Evolutionary conservation across 2,113 vertebrate species (phyloP).

Genomic region (Cyanoramphus novaezelandiae): DNA sequence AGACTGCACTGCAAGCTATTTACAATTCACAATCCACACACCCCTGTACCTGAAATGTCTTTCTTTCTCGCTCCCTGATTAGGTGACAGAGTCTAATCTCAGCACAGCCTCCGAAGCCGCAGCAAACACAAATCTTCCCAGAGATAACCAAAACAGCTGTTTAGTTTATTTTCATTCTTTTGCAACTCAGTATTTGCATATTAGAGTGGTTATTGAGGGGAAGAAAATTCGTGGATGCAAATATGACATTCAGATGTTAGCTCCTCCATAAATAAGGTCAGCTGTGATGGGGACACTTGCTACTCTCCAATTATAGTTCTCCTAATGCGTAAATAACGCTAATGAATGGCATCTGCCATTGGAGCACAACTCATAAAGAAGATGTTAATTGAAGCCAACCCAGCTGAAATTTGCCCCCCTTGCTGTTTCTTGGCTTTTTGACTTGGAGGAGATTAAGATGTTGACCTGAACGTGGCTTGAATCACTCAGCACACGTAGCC

Average conservation of each 20-base stretch:
- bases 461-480: background rate
- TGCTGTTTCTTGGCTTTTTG: background rate
- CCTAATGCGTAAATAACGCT: slow-evolving; percentile 74
- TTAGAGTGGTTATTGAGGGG: slow-evolving; percentile 56
- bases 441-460: background rate
- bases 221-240: slow-evolving; percentile 67
- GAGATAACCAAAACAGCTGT: slow-evolving; percentile 42
- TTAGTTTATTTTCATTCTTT: slow-evolving; percentile 50
- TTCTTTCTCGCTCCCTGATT: slow-evolving; percentile 43
- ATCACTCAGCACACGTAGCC: background rate
- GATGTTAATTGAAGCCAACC: slow-evolving; percentile 3
- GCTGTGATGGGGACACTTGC: slow-evolving; percentile 71
- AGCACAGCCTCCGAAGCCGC: background rate
- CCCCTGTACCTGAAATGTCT: slow-evolving; percentile 1
- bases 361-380: slow-evolving; percentile 46
- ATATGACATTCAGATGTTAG: slow-evolving; percentile 78
- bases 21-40: slow-evolving; percentile 51
- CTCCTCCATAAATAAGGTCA: slow-evolving; percentile 78
- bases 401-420: background rate
- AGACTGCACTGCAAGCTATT: slow-evolving; percentile 39
- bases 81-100: slow-evolving; percentile 44
- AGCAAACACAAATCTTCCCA: slow-evolving; percentile 49
- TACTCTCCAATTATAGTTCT: slow-evolving; percentile 75
- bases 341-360: slow-evolving; percentile 67
- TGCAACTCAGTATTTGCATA: slow-evolving; percentile 69